Base-by-base conservation (phyloP, 2,797 vertebrate species). In the Acanthopagrus latus region DNA sequence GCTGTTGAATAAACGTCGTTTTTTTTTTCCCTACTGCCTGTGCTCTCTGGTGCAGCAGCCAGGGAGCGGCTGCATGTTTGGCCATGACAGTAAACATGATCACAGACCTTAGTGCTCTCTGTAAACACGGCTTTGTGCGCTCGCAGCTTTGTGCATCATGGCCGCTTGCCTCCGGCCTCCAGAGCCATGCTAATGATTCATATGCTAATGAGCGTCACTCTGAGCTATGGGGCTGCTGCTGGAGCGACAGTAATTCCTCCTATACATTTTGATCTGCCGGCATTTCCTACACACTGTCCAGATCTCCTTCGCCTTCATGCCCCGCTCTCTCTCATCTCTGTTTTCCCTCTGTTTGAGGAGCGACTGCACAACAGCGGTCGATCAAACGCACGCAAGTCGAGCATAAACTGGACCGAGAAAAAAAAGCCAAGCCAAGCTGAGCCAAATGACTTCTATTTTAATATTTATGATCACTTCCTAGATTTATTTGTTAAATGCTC, bases 131-230 rank as follows among this genome's bases (percentile, higher is more conserved):
- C 62, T 85, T 72, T 91, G 78, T 88, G 76, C 16, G 43, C 83
- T 65, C 64, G 54, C 72, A 90, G 87, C 84, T 84, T 71, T 68
- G 74, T 81, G 88, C 82, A 81, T 88, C 78, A 81, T 84, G 87
- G 81, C 86, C 76, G 83, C 83, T 74, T 86, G 86, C 87, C 86
- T 85, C 65, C 50, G 66, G 88, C 85, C 71, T 81, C 75, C 66
- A 59, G 69, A 21, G 52, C 78, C 68, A 81, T 82, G 80, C 88
- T 91, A 94, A 93, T 94, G 89, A 93, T 92, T 94, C 88, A 92
- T 89, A 93, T 92, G 92, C 81, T 90, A 92, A 91, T 92, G 76
- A 87, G 83, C 27, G 58, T 82, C 75, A 74, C 78, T 89, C 74
- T n/a, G 65, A 85, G 85, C 88, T 65, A 60, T 67, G 74, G 29